Base-by-base conservation (phyloP, 2,113 vertebrate species). In the Hyla sarda region DNA sequence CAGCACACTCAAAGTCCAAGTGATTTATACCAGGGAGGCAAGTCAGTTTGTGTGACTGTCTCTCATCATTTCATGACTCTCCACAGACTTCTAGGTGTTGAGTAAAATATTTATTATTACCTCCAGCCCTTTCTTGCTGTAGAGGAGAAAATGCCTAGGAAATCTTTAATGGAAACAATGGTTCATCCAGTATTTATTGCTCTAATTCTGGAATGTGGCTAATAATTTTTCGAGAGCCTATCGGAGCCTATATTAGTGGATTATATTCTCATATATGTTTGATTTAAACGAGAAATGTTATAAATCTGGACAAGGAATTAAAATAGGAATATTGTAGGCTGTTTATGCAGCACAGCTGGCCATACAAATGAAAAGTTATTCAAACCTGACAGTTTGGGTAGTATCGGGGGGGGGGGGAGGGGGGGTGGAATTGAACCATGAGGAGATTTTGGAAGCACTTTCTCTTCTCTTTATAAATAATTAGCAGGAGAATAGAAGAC, bases 51-150 rank as follows among this genome's bases (percentile, higher is more conserved):
- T 82, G 23, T 21, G 16, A 82, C 32, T 30, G 19, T 74, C 89
- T 89, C 79, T 87, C 50, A 86, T 2, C 12, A 37, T 1, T 30
- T 88, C 19, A 56, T 58, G 69, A 87, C 85, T 47, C 86, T 87
- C 74, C 45, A 84, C 8, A 67, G 0, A 62, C n/a, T 78, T 82
- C 82, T 13, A 80, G 58, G 76, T 52, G 34, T 67, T 30, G 69
- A 88, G 30, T 0, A 0, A 0, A 81, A 48, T 0, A 52, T 11
- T 73, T 87, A 73, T 86, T 79, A 71, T 79, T 82, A 60, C 77
- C 67, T 8, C 56, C 28, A 82, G 52, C 50, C 28, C 65, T 62
- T 87, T 78, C 21, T 17, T 37, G 34, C 78, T 82, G 67, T 71
- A 50, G 37, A 37, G 58, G 47, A 23, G 56, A 80, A 60, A 80